Percentiles rank a stretch among this genome's conserved stretches.
phyloP scores from a whole-genome alignment of 92 coral and sea anemone genomes.

The Chrysogorgia sp. region DNA sequence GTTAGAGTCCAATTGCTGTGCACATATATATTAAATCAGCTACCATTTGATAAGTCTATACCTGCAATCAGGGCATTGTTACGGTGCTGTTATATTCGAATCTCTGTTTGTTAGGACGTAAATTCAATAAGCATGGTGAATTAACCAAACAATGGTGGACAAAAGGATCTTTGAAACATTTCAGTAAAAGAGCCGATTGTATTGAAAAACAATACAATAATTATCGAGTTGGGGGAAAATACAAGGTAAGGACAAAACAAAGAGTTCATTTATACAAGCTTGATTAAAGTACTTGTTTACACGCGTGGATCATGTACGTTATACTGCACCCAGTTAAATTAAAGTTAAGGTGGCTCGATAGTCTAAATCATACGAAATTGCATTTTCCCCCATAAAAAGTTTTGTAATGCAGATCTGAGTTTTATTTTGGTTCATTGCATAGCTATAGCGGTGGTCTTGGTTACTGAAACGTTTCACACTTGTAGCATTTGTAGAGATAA shows the following conservation, averaged over 20 bases:
- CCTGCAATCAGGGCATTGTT: background rate
- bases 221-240: constrained; percentile 88
- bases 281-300: too few relatives aligned
- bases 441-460: too few relatives aligned
- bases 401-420: too few relatives aligned
- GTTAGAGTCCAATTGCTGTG: too few relatives aligned
- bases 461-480: too few relatives aligned
- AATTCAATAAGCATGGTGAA: constrained; percentile 95
- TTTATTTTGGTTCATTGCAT: too few relatives aligned
- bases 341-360: too few relatives aligned
- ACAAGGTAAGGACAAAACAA: constrained; percentile 58
- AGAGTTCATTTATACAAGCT: background rate
- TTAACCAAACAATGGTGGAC: constrained; percentile 97
- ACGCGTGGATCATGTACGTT: too few relatives aligned
- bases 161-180: constrained; percentile 70
- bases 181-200: constrained; percentile 84
- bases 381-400: too few relatives aligned
- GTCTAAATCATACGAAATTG: too few relatives aligned
- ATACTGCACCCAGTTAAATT: too few relatives aligned
- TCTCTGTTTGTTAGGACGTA: constrained; percentile 71
- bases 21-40: background rate
- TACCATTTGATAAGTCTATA: background rate
- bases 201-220: constrained; percentile 83
- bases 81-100: background rate
- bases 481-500: too few relatives aligned